Conservation (phyloP, 2,113 vertebrate species). For the Gadus chalcogrammus region DNA sequence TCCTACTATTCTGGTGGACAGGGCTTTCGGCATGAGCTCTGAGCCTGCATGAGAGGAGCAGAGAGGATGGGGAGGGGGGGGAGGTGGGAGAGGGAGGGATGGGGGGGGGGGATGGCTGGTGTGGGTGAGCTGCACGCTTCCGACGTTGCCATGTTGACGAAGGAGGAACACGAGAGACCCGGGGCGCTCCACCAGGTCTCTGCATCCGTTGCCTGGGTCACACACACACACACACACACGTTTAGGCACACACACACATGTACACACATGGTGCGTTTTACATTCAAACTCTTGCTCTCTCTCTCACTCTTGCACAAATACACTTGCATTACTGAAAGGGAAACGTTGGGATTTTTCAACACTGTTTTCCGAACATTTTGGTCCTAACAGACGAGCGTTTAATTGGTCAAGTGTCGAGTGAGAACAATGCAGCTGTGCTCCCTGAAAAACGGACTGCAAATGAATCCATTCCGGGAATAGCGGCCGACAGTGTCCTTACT, state of each 20-base stretch:
- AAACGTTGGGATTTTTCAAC: too few species aligned
- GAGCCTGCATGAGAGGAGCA: slow-evolving; percentile 91
- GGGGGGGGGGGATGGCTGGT: slow-evolving; percentile 46
- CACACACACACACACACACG: slow-evolving; percentile 13
- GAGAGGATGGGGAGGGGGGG: slow-evolving; percentile 61
- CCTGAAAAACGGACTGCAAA: too few species aligned
- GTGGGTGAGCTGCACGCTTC: background rate
- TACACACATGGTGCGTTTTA: slow-evolving; percentile 4
- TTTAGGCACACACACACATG: slow-evolving; percentile 29
- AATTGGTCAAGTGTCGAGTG: too few species aligned
- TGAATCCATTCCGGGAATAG: too few species aligned
- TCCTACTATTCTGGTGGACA: slow-evolving; percentile 99
- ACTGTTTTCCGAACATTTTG: too few species aligned
- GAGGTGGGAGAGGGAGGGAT: slow-evolving; percentile 72
- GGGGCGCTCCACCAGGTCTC: slow-evolving; percentile 28
- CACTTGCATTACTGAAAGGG: background rate
- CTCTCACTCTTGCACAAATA: slow-evolving; percentile 1
- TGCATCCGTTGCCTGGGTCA: slow-evolving; percentile 36
- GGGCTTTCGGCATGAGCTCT: slow-evolving; percentile 99
- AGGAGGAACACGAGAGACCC: slow-evolving; percentile 39
- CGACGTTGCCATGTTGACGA: slow-evolving; percentile 13
- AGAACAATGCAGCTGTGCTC: too few species aligned
- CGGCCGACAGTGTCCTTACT: too few species aligned
- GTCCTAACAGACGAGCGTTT: too few species aligned
- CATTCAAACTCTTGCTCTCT: background rate